phyloP scores from a whole-genome alignment of 2,888 invertebrate species.

The Luperina testacea region DNA sequence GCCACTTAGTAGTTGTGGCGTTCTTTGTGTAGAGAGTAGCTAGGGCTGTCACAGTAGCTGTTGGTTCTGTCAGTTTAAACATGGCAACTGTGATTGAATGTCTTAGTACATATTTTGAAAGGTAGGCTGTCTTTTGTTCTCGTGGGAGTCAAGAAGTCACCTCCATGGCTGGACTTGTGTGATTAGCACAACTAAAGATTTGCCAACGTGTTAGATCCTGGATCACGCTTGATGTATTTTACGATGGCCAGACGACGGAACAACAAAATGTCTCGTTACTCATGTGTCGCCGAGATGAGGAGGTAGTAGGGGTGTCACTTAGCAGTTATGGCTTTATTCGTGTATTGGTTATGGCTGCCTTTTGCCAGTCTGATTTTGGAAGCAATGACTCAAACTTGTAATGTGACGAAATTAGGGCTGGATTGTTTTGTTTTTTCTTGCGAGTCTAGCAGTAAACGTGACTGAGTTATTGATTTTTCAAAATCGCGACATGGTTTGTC shows the following conservation, averaged over 20 bases:
- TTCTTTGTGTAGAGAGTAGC: slow-evolving; percentile 22
- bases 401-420: background rate
- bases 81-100: background rate
- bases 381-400: background rate
- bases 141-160: background rate
- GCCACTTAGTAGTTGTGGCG: slow-evolving; percentile 17
- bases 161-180: background rate
- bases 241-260: slow-evolving; percentile 65
- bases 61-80: background rate
- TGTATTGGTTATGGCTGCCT: background rate
- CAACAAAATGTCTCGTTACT: slow-evolving; percentile 68
- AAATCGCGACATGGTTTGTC: background rate
- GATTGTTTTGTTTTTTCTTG: background rate
- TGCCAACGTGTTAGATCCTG: background rate
- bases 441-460: too few relatives aligned
- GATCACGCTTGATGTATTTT: background rate
- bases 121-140: background rate
- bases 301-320: slow-evolving; percentile 36
- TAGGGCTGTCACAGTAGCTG: background rate
- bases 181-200: background rate
- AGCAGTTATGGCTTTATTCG: slow-evolving; percentile 31
- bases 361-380: background rate
- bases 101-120: background rate
- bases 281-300: slow-evolving; percentile 55
- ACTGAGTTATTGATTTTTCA: background rate